Base-by-base conservation (phyloP, 2,888 invertebrate genomes). In the Limnephilus marmoratus region DNA sequence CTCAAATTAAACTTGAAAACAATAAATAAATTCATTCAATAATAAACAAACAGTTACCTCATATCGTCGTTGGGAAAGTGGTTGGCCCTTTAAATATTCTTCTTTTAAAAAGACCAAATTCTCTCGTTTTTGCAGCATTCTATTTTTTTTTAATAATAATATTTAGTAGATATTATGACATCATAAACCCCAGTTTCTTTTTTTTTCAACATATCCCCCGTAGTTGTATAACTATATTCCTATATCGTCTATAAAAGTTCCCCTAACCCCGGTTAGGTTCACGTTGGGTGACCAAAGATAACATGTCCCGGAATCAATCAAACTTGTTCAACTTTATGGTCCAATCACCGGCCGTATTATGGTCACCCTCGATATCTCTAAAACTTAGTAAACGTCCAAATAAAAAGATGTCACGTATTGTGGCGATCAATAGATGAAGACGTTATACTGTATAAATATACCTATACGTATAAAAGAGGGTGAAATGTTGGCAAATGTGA, bases 401-500 rank as follows among this genome's bases (percentile, higher is more conserved):
- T 93, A 93, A 93, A 93, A 92, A 90, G 90, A 91, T 87, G 93
- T 93, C 93, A 93, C 93, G 93, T 93, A 83, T 81, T 41, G 68
- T 37, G 45, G 85, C 80, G 29, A 45, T 68, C 49, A 24, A 80
- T 45, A 29, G 81, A 83, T 34, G 83, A 83, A 83, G 24, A 83
- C 68, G 68, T 68, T 68, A 68, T 9, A 68, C 53, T 18, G 1
- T 68, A 68, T 18, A 68, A 24, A 68, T 9, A 68, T 9, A 24
- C 68, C n/a, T 68, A 9, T 68, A 24, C 68, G 68, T 68, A 68
- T n/a, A 53, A 68, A 68, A 68, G 68, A 68, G 68, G 68, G 68
- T 24, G 68, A n/a, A 68, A 24, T 68, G 53, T 68, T 68, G 53
- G 53, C 7, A 68, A 68, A n/a, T n/a, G 68, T 68, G 68, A 68